These are phyloP conservation scores for Crocuta crocuta DNA, from an alignment of 2,113 vertebrate species.

Conservation along the genomic window DNA sequence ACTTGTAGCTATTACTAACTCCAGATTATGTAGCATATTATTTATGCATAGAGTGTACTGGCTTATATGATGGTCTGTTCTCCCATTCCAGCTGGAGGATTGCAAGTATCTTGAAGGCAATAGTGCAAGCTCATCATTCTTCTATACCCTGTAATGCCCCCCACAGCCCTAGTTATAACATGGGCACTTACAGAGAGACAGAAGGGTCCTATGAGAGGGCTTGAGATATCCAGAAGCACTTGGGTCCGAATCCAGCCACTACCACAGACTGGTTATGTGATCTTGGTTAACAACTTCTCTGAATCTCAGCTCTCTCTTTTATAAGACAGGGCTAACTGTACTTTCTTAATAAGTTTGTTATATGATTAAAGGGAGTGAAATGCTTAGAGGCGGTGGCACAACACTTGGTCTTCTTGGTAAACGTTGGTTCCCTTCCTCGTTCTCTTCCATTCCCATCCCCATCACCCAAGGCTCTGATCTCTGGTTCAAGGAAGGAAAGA, in stretches of 20 bases:
- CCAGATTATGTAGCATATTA: neutral
- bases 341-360: neutral
- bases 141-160: neutral
- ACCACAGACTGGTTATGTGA: neutral
- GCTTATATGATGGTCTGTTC: neutral
- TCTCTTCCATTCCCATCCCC: neutral
- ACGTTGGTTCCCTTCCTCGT: neutral
- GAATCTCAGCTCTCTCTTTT: neutral
- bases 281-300: neutral
- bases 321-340: neutral
- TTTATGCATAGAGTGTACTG: neutral
- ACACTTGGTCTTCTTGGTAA: neutral
- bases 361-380: neutral
- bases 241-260: neutral
- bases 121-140: neutral
- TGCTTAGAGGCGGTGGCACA: neutral
- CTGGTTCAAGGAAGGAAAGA: neutral
- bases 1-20: neutral
- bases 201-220: neutral
- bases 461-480: neutral
- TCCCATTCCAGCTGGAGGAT: neutral
- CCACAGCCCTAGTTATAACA: neutral
- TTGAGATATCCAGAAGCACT: neutral
- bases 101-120: neutral
- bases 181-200: neutral